Base-by-base conservation (phyloP, 2,888 invertebrate species). In the Myopa testacea region DNA sequence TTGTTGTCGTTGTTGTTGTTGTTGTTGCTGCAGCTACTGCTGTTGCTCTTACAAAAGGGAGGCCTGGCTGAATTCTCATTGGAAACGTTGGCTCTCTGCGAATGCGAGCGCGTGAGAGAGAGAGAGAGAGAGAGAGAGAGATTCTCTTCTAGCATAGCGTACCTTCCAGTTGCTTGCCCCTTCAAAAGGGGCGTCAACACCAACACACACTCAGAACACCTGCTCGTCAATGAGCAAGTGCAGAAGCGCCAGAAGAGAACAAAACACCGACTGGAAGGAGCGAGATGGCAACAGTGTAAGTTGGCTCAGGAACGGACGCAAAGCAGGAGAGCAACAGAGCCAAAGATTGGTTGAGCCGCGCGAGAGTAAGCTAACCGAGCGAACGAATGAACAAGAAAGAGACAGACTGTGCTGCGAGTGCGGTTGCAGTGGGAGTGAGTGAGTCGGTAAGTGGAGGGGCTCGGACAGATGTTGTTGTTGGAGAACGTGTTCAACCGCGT, bases 251-350 rank as follows among this genome's bases (percentile, higher is more conserved):
- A 69, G 79, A 70, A 63, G 65, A 71, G 40, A n/a, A n/a, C 7
- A 8, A 7, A 38, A 8, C 38, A 16, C 4, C 12, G 78, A 78
- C 81, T 82, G 81, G 81, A 82, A 82, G 63, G 74, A 81, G 77
- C 62, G 78, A 79, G 81, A 81, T 75, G 50, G 63, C 72, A 6
- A 50, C 12, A 45, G 69, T 10, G 65, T 12, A 1, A n/a, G 10
- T 14, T 26, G 10, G 4, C 4, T 5, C 1, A 37, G 4, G 40
- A 3, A 19, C 10, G 45, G 37, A 62, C 26, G 62, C 16, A n/a
- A 14, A 37, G 67, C 16, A 34, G 3, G 12, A n/a, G 37, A 38
- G 67, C 38, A 38, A 6, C n/a, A 67, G 38, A 67, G 67, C 38
- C 16, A 34, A 38, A 4, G 34, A 7, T 5, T 26, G 2, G 26